Percentiles rank a stretch among this genome's conserved stretches.
These are phyloP conservation scores for Drosophila suboccidentalis DNA, from an alignment of 2,888 invertebrate genomes.

Conservation along the genomic window DNA sequence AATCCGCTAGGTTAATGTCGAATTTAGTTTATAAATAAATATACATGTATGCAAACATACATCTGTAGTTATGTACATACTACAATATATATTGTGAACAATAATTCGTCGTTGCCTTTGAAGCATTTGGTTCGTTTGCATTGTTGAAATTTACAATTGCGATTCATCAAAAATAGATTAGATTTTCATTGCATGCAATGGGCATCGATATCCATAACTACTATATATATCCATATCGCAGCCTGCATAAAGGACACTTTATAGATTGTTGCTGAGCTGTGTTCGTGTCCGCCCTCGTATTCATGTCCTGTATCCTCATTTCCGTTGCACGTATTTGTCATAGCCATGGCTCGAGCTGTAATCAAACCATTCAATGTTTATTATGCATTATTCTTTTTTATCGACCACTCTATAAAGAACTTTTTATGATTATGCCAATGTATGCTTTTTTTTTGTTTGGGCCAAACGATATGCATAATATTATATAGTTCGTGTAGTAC, in stretches of 20 bases:
- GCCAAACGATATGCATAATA: not conserved
- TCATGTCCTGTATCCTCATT: slow-evolving; percentile 32
- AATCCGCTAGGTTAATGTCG: not conserved
- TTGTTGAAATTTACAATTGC: slow-evolving; percentile 75
- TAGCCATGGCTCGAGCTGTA: slow-evolving; percentile 37
- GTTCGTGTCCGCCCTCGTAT: slow-evolving; percentile 7
- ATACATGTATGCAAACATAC: not conserved
- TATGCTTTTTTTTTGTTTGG: not conserved
- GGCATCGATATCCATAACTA: slow-evolving; percentile 35
- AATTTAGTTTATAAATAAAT: slow-evolving; percentile 9
- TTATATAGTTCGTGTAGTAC: not conserved
- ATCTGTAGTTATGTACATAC: slow-evolving; percentile 4
- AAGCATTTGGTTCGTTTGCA: slow-evolving; percentile 42
- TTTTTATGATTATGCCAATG: slow-evolving; percentile 5
- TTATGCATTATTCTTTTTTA: slow-evolving; percentile 50
- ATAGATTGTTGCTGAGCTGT: slow-evolving; percentile 16
- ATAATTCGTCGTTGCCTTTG: slow-evolving; percentile 48
- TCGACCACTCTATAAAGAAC: slow-evolving; percentile 10
- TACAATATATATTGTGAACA: slow-evolving; percentile 25
- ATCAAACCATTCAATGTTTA: slow-evolving; percentile 65
- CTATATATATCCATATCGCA: slow-evolving; percentile 30
- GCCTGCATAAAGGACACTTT: slow-evolving; percentile 33
- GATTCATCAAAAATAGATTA: slow-evolving; percentile 82
- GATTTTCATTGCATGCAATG: slow-evolving; percentile 67
- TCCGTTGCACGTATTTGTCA: slow-evolving; percentile 54